These are phyloP conservation scores for Anguilla pacifica DNA, from an alignment of 2,797 vertebrate genomes.

Conservation along the genomic window DNA sequence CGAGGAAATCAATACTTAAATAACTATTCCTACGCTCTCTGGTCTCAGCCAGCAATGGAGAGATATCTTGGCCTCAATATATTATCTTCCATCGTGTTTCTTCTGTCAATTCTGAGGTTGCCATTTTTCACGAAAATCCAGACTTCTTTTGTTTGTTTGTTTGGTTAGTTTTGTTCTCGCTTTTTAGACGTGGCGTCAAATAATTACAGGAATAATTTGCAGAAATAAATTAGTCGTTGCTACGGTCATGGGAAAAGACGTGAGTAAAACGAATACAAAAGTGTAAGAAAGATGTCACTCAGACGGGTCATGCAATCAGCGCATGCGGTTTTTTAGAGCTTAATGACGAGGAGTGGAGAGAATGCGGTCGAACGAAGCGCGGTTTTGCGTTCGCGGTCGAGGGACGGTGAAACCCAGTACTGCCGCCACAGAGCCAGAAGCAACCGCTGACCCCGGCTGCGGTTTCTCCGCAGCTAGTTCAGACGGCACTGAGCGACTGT, in stretches of 20 bases:
- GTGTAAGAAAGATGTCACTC: slow-evolving; percentile 64
- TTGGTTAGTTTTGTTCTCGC: not conserved
- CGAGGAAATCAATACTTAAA: slow-evolving; percentile 29
- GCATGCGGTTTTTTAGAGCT: slow-evolving; percentile 46
- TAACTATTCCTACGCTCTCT: slow-evolving; percentile 10
- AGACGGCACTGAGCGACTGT: not conserved
- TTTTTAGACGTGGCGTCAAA: not conserved
- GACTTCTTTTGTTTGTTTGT: slow-evolving; percentile 39
- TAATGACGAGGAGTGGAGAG: not conserved
- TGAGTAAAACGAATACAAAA: slow-evolving; percentile 63
- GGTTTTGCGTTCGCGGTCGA: not conserved
- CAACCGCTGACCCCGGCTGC: not conserved
- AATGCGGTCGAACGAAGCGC: not conserved
- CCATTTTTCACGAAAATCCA: slow-evolving; percentile 33
- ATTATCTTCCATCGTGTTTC: slow-evolving; percentile 51
- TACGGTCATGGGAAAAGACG: slow-evolving; percentile 62
- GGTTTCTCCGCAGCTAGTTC: not conserved
- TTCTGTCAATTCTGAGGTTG: slow-evolving; percentile 44
- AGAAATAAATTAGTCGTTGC: slow-evolving; percentile 21
- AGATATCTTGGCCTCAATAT: slow-evolving; percentile 43
- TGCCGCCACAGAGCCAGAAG: not conserved
- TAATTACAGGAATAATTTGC: slow-evolving; percentile 10
- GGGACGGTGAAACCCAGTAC: not conserved
- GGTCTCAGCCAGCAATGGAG: slow-evolving; percentile 57
- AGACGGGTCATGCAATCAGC: slow-evolving; percentile 68